A percentile compares a stretch with the other conserved stretches of the same genome.
These are phyloP conservation scores for Palythoa caribaeorum DNA, from an alignment of 92 coral and sea anemone species.

Conservation along the genomic window DNA sequence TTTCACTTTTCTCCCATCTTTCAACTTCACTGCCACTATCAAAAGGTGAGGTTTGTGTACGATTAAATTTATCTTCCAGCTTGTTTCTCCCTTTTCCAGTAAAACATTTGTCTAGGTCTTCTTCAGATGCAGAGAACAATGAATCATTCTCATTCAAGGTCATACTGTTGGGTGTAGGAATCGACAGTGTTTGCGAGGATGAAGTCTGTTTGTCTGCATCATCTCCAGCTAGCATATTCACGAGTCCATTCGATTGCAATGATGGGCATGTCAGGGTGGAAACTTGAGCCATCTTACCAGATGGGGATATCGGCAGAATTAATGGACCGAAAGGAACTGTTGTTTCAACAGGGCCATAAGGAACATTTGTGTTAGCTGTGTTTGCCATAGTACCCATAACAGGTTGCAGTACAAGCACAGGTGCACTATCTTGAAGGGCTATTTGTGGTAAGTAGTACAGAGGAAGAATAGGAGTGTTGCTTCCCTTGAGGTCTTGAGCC, in stretches of 20 bases:
- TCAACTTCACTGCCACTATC: background rate
- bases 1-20: conserved; percentile 2
- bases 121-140: background rate
- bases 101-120: background rate
- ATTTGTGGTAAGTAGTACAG: conserved; percentile 81
- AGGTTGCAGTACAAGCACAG: conserved; percentile 77
- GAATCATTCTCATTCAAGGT: background rate
- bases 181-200: background rate
- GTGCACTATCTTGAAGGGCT: conserved; percentile 71
- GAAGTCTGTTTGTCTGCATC: background rate
- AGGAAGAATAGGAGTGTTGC: conserved; percentile 28
- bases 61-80: background rate
- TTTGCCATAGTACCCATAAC: conserved; percentile 42
- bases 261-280: background rate
- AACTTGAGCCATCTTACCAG: background rate
- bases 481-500: background rate
- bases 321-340: conserved; percentile 51
- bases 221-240: background rate
- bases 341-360: conserved; percentile 6
- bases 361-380: background rate
- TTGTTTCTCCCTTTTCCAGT: background rate
- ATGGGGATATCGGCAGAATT: conserved; percentile 60
- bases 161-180: background rate
- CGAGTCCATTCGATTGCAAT: conserved; percentile 3
- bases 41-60: background rate